Evolutionary conservation across 2,888 invertebrate species (phyloP).

Genomic region (Brachyopa scutellaris): DNA sequence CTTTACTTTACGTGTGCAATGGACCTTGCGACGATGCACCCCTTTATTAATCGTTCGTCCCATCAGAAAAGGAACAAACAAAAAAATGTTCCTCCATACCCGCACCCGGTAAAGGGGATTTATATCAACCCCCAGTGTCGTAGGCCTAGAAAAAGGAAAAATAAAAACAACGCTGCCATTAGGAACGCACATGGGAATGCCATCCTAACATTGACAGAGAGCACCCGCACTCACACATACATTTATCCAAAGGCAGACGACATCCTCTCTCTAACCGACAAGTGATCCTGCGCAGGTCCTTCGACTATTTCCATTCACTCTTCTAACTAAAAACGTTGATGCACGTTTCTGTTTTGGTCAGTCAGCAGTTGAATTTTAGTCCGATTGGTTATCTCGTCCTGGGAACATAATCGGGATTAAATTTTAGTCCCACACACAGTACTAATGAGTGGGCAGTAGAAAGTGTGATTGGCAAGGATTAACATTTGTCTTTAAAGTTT

Average conservation of each 20-base stretch:
- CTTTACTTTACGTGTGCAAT: slow-evolving; percentile 71
- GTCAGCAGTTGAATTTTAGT: slow-evolving; percentile 82
- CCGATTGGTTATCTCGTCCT: slow-evolving; percentile 75
- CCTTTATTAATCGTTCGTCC: slow-evolving; percentile 70
- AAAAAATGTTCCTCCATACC: slow-evolving; percentile 20
- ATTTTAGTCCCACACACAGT: slow-evolving; percentile 11
- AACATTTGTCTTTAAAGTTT: not conserved
- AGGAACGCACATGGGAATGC: slow-evolving; percentile 69
- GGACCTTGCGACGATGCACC: slow-evolving; percentile 71
- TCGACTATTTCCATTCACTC: slow-evolving; percentile 63
- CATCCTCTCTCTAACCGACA: slow-evolving; percentile 38
- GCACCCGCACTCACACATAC: slow-evolving; percentile 45
- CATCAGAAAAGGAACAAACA: slow-evolving; percentile 41
- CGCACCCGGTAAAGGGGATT: slow-evolving; percentile 61
- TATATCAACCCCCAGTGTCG: slow-evolving; percentile 70
- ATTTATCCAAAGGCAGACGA: too few species aligned
- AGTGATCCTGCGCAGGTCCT: slow-evolving; percentile 64
- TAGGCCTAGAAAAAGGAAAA: slow-evolving; percentile 64
- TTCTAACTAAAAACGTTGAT: slow-evolving; percentile 78
- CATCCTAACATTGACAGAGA: slow-evolving; percentile 67
- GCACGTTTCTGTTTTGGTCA: slow-evolving; percentile 82
- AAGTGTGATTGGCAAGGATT: slow-evolving; percentile 7
- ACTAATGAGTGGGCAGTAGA: slow-evolving; percentile 35
- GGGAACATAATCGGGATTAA: slow-evolving; percentile 26
- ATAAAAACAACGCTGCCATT: slow-evolving; percentile 61